These are phyloP conservation scores for Tragelaphus imberbis DNA, from an alignment of 2,113 vertebrate genomes.

Conservation along the genomic window DNA sequence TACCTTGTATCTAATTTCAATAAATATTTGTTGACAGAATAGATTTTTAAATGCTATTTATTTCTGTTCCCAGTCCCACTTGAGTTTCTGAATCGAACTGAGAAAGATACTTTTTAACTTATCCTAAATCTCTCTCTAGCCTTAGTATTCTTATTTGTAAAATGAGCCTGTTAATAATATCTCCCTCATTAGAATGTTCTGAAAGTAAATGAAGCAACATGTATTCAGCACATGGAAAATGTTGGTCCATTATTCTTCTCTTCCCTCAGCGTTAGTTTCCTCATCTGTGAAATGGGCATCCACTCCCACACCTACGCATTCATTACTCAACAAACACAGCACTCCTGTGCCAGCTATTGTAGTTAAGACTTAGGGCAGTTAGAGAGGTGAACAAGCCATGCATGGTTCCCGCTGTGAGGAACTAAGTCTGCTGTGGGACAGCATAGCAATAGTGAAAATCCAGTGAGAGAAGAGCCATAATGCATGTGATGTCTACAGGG, in stretches of 20 bases:
- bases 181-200: not conserved
- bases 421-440: not conserved
- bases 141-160: constrained; percentile 17
- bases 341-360: not conserved
- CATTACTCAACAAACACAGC: not conserved
- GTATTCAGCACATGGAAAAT: not conserved
- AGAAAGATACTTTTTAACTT: constrained; percentile 5
- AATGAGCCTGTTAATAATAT: not conserved
- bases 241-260: not conserved
- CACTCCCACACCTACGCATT: not conserved
- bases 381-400: not conserved
- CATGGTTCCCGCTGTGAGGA: not conserved
- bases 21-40: not conserved
- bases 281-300: not conserved
- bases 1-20: not conserved
- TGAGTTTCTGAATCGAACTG: constrained; percentile 17
- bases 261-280: not conserved
- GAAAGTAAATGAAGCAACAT: not conserved
- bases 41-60: not conserved
- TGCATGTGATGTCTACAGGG: not conserved
- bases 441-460: not conserved
- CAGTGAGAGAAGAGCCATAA: not conserved
- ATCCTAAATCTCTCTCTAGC: not conserved
- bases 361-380: not conserved
- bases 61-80: not conserved